Percentiles rank a stretch among this genome's conserved stretches.
These are phyloP conservation scores for Scleropages formosus DNA, from an alignment of 2,797 vertebrate genomes.

Conservation along the genomic window DNA sequence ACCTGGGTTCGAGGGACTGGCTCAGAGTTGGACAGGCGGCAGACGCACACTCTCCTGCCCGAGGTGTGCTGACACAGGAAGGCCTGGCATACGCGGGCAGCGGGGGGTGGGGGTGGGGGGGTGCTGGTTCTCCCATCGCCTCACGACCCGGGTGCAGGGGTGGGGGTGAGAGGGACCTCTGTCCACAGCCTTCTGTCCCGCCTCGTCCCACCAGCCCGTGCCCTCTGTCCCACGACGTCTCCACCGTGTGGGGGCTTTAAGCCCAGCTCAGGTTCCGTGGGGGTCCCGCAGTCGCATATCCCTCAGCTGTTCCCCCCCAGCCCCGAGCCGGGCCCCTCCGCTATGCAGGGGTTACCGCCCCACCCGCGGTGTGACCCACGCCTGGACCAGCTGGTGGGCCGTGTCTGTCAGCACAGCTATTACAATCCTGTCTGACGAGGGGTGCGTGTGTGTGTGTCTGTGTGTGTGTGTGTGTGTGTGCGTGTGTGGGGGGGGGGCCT, in stretches of 20 bases:
- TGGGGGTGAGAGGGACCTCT: too few species aligned
- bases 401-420: constrained; percentile 93
- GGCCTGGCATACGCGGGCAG: too few species aligned
- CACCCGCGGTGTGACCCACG: constrained; percentile 46
- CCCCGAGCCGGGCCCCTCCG: neutral
- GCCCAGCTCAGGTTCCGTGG: neutral
- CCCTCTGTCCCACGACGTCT: too few species aligned
- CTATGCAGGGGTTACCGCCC: constrained; percentile 49
- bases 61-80: too few species aligned
- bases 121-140: too few species aligned
- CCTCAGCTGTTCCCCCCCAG: constrained; percentile 29
- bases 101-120: too few species aligned
- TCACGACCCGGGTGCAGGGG: too few species aligned
- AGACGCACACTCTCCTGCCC: too few species aligned
- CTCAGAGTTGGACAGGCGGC: too few species aligned
- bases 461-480: constrained; percentile 9
- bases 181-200: too few species aligned
- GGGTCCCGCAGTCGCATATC: neutral
- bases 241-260: neutral
- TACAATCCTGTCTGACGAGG: constrained; percentile 80
- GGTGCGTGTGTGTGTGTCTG: constrained; percentile 18
- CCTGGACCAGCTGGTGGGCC: constrained; percentile 83
- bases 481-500: neutral
- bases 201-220: too few species aligned
- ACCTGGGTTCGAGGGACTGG: too few species aligned